Percentiles rank a stretch among this genome's conserved stretches.
These are phyloP conservation scores for Bubo blakistoni DNA, from an alignment of 2,113 vertebrate genomes.

Conservation along the genomic window DNA sequence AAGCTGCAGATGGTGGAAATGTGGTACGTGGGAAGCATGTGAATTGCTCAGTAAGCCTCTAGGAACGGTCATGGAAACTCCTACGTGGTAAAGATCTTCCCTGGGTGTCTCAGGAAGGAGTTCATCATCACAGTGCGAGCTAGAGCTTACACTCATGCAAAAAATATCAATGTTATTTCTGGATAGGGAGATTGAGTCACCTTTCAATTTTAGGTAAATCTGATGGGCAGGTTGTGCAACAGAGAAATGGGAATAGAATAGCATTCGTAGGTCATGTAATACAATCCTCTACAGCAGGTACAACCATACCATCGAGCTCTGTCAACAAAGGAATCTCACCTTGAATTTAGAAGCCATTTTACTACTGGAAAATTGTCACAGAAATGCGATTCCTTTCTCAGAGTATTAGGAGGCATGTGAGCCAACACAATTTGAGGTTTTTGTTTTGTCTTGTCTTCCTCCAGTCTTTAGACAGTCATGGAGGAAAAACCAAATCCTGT, in stretches of 20 bases:
- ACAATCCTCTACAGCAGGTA: background rate
- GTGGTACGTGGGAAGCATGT: slow-evolving; percentile 26
- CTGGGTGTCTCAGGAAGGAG: background rate
- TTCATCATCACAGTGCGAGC: background rate
- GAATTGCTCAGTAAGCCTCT: slow-evolving; percentile 47
- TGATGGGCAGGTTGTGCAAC: background rate
- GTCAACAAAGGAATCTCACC: background rate
- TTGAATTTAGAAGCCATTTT: background rate
- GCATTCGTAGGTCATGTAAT: background rate
- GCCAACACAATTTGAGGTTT: background rate
- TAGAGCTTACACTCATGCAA: background rate
- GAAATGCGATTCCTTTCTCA: background rate
- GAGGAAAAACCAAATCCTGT: background rate
- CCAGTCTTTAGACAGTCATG: background rate
- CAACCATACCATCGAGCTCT: background rate
- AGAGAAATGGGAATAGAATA: background rate
- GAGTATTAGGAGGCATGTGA: background rate
- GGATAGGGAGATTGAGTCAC: slow-evolving; percentile 16
- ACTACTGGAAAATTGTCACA: background rate
- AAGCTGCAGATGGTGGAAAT: slow-evolving; percentile 42
- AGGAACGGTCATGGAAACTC: slow-evolving; percentile 21
- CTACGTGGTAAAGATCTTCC: slow-evolving; percentile 2
- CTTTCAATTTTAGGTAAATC: slow-evolving; percentile 4
- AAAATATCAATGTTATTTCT: slow-evolving; percentile 22
- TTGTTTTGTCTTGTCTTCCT: background rate